A percentile compares a stretch with the other conserved stretches of the same genome.
phyloP scores from a whole-genome alignment of 2,113 vertebrate species.

The Microcebus murinus region DNA sequence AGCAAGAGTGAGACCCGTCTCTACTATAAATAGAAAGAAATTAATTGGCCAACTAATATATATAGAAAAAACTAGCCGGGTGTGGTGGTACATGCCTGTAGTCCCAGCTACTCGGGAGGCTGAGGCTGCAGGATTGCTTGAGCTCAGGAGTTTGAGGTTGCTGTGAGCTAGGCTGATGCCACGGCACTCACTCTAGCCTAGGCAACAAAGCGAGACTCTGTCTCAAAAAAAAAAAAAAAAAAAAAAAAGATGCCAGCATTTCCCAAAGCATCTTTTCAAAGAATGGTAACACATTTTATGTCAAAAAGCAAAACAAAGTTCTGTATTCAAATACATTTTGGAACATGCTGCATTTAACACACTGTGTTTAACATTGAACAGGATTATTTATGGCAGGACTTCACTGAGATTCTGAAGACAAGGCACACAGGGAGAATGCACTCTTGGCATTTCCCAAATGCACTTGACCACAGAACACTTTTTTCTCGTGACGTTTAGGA shows the following conservation, averaged over 20 bases:
- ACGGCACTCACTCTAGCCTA: no score
- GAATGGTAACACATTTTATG: background rate
- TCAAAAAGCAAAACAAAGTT: conserved; percentile 13
- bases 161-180: no score
- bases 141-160: no score
- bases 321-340: background rate
- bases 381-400: background rate
- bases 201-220: no score
- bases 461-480: background rate
- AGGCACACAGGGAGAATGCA: background rate
- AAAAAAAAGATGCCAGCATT: background rate
- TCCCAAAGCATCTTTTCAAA: background rate
- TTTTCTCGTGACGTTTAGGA: background rate
- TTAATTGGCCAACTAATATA: no score
- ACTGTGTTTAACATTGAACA: rapidly evolving
- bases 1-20: no score
- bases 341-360: background rate
- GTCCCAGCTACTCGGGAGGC: no score
- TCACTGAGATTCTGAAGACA: background rate
- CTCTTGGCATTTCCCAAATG: background rate
- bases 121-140: no score
- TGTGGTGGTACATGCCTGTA: no score
- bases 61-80: no score
- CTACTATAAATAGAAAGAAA: no score
- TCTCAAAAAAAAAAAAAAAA: no score